A percentile compares a stretch with the other conserved stretches of the same genome.
Conservation (phyloP, 2,797 vertebrate genomes). For the Sebastes minor region DNA sequence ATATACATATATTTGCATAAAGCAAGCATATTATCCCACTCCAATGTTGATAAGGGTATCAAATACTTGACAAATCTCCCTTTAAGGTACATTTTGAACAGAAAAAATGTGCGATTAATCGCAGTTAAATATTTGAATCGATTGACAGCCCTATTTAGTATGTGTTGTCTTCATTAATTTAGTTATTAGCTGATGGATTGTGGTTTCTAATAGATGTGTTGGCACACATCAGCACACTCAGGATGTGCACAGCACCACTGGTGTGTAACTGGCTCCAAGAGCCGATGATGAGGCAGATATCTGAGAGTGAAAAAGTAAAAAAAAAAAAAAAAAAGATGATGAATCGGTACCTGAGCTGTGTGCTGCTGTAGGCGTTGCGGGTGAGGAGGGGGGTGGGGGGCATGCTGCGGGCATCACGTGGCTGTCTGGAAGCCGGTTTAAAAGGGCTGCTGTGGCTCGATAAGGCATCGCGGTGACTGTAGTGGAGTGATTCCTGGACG, state of each 20-base stretch:
- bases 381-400: conserved; percentile 93
- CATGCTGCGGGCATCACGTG: conserved; percentile 91
- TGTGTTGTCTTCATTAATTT: not conserved
- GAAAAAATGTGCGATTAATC: no score
- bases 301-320: not conserved
- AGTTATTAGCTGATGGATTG: not conserved
- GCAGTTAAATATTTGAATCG: no score
- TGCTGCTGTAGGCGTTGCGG: conserved; percentile 95
- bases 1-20: no score
- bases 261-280: not conserved
- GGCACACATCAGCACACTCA: not conserved
- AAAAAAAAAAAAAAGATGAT: not conserved
- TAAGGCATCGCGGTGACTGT: conserved; percentile 80
- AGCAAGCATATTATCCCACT: no score
- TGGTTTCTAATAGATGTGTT: not conserved
- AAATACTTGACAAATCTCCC: no score
- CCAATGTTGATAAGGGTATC: no score
- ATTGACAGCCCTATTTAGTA: no score
- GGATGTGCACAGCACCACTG: not conserved
- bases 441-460: conserved; percentile 90
- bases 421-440: conserved; percentile 82
- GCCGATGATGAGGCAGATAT: not conserved
- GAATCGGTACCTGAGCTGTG: conserved; percentile 87
- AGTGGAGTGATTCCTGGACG: conserved; percentile 68
- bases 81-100: no score